Conservation (phyloP, 2,113 vertebrate species). For the Henicopernis longicauda region DNA sequence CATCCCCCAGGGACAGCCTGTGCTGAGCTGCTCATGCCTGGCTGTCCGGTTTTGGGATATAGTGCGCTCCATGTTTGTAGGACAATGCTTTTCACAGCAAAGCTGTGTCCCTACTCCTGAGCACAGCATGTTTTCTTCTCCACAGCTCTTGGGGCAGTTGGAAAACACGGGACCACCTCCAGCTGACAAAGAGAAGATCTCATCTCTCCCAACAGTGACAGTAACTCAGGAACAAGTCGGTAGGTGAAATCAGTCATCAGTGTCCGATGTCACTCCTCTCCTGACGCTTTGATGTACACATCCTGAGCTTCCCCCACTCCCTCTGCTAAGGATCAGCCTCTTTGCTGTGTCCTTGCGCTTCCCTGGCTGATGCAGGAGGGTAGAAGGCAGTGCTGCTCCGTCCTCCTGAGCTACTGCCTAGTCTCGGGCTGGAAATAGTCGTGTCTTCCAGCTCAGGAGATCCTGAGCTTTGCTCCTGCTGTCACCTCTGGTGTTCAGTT, state of each 20-base stretch:
- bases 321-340: background rate
- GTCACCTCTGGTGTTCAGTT: fast-evolving
- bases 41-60: background rate
- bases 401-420: background rate
- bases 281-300: fast-evolving
- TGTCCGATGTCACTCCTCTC: background rate
- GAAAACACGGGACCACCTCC: slow-evolving; percentile 95
- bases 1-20: background rate
- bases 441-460: background rate
- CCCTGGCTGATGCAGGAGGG: background rate
- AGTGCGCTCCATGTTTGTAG: fast-evolving
- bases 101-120: background rate
- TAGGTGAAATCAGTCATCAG: slow-evolving; percentile 50
- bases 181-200: slow-evolving; percentile 94
- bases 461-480: background rate
- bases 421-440: background rate
- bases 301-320: background rate
- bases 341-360: fast-evolving
- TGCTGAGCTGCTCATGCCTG: background rate
- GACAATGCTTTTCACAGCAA: background rate
- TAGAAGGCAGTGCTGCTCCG: background rate
- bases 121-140: background rate
- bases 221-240: slow-evolving; percentile 97
- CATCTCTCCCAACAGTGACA: slow-evolving; percentile 88
- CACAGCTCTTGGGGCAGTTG: slow-evolving; percentile 91